A percentile compares a stretch with the other conserved stretches of the same genome.
Conservation (phyloP, 2,888 invertebrate species). For the Elmis aenea region DNA sequence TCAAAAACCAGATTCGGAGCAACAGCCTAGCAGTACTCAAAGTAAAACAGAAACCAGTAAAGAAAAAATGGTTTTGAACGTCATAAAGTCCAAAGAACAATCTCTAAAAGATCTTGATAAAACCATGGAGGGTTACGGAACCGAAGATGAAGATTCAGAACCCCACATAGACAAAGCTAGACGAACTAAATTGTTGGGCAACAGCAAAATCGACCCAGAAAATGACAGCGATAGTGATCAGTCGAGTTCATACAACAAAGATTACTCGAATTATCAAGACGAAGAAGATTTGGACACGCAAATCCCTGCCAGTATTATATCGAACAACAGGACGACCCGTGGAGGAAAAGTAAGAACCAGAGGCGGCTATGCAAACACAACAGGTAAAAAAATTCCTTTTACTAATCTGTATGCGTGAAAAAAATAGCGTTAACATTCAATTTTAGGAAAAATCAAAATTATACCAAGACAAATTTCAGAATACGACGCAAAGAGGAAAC, state of each 20-base stretch:
- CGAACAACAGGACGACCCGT: constrained; percentile 1
- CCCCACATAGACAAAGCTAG: not conserved
- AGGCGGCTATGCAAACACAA: constrained; percentile 18
- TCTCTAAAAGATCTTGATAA: no score
- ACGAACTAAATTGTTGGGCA: constrained; percentile 5
- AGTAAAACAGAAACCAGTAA: constrained; percentile 5
- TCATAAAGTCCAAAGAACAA: constrained; percentile 1
- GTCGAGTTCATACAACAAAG: not conserved
- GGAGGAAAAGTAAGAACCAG: constrained; percentile 21
- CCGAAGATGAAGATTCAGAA: constrained; percentile 33
- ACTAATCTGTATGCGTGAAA: not conserved
- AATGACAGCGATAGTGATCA: constrained; percentile 21
- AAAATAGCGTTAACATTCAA: constrained; percentile 2
- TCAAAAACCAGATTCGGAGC: constrained; percentile 1
- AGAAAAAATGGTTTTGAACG: constrained; percentile 3
- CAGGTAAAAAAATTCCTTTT: constrained; percentile 5
- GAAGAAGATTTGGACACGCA: constrained; percentile 15
- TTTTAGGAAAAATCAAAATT: constrained; percentile 26
- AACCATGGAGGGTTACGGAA: constrained; percentile 36
- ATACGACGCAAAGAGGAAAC: constrained; percentile 7
- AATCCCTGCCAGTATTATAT: constrained; percentile 1
- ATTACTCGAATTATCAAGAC: constrained; percentile 5
- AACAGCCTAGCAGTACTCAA: constrained; percentile 2
- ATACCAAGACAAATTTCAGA: constrained; percentile 12
- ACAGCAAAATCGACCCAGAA: constrained; percentile 23